phyloP scores from a whole-genome alignment of 2,113 vertebrate genomes.

The Bubo bubo region DNA sequence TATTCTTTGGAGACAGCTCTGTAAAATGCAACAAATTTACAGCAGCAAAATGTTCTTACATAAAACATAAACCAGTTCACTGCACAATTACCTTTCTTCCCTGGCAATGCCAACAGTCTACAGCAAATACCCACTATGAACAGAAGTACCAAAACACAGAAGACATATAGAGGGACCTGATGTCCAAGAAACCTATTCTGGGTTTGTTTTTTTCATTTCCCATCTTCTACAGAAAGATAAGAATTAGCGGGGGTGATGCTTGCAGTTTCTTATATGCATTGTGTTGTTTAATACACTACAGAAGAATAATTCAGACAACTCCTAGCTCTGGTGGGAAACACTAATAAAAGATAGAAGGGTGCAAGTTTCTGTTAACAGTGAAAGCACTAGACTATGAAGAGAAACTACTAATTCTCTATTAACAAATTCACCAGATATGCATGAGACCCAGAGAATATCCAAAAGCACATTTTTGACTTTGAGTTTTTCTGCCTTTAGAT shows the following conservation, averaged over 20 bases:
- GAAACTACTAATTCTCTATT: too few relatives aligned
- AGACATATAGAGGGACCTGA: not conserved
- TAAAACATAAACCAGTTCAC: not conserved
- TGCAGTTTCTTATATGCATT: not conserved
- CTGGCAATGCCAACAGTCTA: not conserved
- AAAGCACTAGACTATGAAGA: too few relatives aligned
- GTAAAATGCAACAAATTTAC: slow-evolving; percentile 22
- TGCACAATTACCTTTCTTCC: not conserved
- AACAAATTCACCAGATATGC: not conserved
- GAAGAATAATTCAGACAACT: not conserved
- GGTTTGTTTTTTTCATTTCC: not conserved
- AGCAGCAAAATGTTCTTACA: not conserved
- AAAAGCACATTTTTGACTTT: not conserved
- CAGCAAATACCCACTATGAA: not conserved
- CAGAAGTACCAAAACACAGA: not conserved
- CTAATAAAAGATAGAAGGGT: rapidly evolving
- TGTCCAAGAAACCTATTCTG: not conserved
- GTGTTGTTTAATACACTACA: not conserved
- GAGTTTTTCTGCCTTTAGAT: not conserved
- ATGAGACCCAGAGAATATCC: not conserved
- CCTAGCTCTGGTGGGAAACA: not conserved
- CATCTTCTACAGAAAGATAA: not conserved
- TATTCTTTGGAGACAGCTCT: not conserved
- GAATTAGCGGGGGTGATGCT: not conserved
- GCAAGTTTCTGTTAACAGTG: not conserved